Evolutionary conservation across 2,113 vertebrate genomes (phyloP), one percentile per base, ranked within the genome.

Genomic region (Rana temporaria): DNA sequence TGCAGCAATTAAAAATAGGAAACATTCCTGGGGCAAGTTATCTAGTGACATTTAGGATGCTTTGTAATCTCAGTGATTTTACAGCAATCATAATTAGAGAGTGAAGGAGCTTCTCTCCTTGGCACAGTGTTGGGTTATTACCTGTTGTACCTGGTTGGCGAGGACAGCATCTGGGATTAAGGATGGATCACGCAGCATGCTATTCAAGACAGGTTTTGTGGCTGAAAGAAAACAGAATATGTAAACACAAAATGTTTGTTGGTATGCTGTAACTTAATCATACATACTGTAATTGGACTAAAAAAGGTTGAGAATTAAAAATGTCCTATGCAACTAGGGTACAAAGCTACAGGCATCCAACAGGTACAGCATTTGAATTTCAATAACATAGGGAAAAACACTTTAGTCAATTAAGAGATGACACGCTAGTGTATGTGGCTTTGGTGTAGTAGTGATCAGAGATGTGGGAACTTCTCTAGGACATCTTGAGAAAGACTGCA

Each of bases 141-240:
- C 98, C 92, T 99, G 97, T 91, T 97, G 95, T 86, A 99, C 89
- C 90, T 99, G 95, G 84, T 93, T 95, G 88, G 96, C 95, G 90
- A 99, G 90, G 88, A 94, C 90, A 89, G 92, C 92, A 92, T 99
- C 96, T 85, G 96, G 93, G 90, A 99, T 98, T 90, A 95, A 93
- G 82, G 96, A 94, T 82, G 98, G 96, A 87, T 99, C 97, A 87
- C 96, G 95, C 0, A 99, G 91, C 97, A 99, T 96, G 90, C 92
- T 94, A 90, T 92, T 99, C 89, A 98, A 91, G 83, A 96, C 88
- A 65, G 93, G 91, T 93, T 98, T 99, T 87, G 96, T 94, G 48
- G 95, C 97, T 87, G 75, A 86, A 89, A 87, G 86, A 88, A 71
- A 85, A 87, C 86, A 88, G 42, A 16, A 7, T 4, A 17, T 4